phyloP scores from a whole-genome alignment of 2,888 invertebrate genomes.

The Caenorhabditis sulstoni region DNA sequence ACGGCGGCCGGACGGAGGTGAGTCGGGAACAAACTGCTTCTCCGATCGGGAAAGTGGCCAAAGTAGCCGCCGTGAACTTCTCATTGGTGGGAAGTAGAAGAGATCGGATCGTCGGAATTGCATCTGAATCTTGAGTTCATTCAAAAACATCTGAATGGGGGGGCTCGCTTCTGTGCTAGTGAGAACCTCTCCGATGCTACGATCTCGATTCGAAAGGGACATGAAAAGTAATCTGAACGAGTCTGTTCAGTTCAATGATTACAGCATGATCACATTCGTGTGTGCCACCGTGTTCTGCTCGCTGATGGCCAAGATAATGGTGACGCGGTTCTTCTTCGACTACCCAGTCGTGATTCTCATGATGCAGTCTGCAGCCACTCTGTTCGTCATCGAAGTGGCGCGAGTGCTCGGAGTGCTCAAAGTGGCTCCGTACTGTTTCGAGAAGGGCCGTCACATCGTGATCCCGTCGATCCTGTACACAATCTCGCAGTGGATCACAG shows the following conservation, averaged over 20 bases:
- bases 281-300: conserved; percentile 59
- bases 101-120: no score
- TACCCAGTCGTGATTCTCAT: conserved; percentile 83
- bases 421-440: conserved; percentile 81
- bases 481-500: conserved; percentile 82
- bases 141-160: no score
- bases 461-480: conserved; percentile 82
- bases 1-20: conserved; percentile 49
- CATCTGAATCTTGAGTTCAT: no score
- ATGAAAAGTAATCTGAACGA: not conserved
- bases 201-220: not conserved
- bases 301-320: conserved; percentile 62
- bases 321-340: conserved; percentile 81
- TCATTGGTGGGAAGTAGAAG: no score
- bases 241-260: conserved; percentile 9
- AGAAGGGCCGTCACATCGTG: conserved; percentile 81
- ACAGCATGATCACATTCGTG: conserved; percentile 60
- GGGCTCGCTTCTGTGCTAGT: no score
- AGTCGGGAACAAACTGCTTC: no score
- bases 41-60: no score
- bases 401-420: conserved; percentile 77
- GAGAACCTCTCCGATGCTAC: conserved; percentile 4
- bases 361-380: conserved; percentile 82
- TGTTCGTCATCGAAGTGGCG: conserved; percentile 81
- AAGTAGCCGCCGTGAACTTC: no score